Percentiles rank a stretch among this genome's conserved stretches.
Conservation (phyloP, 2,797 vertebrate genomes). For the Acipenser transmontanus region DNA sequence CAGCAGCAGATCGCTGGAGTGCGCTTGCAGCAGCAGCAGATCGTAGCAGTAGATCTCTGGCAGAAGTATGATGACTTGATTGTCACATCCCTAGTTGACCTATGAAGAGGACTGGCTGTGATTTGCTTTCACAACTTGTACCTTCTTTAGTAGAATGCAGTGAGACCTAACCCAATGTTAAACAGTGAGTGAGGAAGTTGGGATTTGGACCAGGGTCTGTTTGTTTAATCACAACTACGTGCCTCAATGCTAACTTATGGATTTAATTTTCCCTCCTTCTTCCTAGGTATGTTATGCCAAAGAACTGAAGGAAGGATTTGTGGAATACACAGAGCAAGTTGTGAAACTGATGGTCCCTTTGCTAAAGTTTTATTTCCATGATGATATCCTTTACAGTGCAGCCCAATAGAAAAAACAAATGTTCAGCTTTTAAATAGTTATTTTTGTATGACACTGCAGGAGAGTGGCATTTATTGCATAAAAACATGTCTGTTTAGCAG, state of each 20-base stretch:
- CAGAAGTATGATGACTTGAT: too few species aligned
- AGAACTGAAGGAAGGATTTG: constrained; percentile 96
- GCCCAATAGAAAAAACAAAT: neutral
- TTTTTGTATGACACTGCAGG: neutral
- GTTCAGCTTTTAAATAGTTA: constrained; percentile 6
- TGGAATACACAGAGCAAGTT: constrained; percentile 95
- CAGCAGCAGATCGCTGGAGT: too few species aligned
- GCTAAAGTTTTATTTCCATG: constrained; percentile 97
- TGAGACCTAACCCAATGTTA: too few species aligned
- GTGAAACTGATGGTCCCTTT: constrained; percentile 98
- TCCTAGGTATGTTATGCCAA: constrained; percentile 95
- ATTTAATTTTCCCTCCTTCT: constrained; percentile 11
- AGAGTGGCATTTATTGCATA: neutral
- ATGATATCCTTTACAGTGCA: constrained; percentile 83
- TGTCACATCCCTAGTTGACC: too few species aligned
- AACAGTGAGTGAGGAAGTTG: too few species aligned
- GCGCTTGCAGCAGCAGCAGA: too few species aligned
- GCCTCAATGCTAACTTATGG: neutral
- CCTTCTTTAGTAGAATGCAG: too few species aligned
- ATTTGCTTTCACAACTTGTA: too few species aligned
- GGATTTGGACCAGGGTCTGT: too few species aligned
- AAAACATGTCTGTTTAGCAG: too few species aligned
- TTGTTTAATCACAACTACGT: neutral
- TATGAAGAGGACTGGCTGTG: too few species aligned
- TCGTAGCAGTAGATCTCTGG: too few species aligned